A percentile compares a stretch with the other conserved stretches of the same genome.
Conservation (phyloP, 1,140 invertebrate species). For the Plectrocnemia conspersa region DNA sequence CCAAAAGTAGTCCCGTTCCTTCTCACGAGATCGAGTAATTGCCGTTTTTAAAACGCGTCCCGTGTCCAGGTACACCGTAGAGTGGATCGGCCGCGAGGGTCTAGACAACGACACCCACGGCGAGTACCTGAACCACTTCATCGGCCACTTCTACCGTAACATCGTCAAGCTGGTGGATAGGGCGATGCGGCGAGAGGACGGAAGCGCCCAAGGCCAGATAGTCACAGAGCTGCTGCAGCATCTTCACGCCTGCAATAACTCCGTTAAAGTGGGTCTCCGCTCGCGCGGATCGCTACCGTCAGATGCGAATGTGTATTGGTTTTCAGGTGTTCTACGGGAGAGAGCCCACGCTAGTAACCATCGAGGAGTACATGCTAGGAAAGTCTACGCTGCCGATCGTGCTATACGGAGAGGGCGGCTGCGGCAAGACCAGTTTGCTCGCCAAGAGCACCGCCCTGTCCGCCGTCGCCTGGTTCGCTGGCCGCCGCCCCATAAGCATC, state of each 20-base stretch:
- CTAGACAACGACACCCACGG: conserved; percentile 87
- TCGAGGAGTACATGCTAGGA: conserved; percentile 83
- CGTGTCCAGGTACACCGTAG: conserved; percentile 78
- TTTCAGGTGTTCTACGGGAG: conserved; percentile 86
- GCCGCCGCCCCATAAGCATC: conserved; percentile 76
- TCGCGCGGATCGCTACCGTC: too few relatives aligned
- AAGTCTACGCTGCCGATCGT: conserved; percentile 82
- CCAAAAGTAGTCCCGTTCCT: too few relatives aligned
- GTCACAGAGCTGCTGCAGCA: conserved; percentile 96
- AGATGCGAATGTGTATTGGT: too few relatives aligned
- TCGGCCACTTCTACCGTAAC: conserved; percentile 90
- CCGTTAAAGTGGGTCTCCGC: too few relatives aligned
- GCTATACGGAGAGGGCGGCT: conserved; percentile 93
- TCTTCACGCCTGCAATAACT: conserved; percentile 93
- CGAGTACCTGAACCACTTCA: conserved; percentile 94
- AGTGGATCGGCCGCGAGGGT: conserved; percentile 95
- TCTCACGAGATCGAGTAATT: too few relatives aligned
- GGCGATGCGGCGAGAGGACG: conserved; percentile 93
- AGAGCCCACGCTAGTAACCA: conserved; percentile 77
- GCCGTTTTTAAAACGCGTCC: conserved; percentile 3
- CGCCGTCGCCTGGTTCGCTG: conserved; percentile 66
- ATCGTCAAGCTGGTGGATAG: conserved; percentile 87
- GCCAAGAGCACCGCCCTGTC: conserved; percentile 86
- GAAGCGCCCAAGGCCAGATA: conserved; percentile 87
- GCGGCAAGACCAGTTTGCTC: conserved; percentile 94